Percentiles rank a stretch among this genome's conserved stretches.
These are phyloP conservation scores for Belgica antarctica DNA, from an alignment of 2,888 invertebrate species.

Conservation along the genomic window DNA sequence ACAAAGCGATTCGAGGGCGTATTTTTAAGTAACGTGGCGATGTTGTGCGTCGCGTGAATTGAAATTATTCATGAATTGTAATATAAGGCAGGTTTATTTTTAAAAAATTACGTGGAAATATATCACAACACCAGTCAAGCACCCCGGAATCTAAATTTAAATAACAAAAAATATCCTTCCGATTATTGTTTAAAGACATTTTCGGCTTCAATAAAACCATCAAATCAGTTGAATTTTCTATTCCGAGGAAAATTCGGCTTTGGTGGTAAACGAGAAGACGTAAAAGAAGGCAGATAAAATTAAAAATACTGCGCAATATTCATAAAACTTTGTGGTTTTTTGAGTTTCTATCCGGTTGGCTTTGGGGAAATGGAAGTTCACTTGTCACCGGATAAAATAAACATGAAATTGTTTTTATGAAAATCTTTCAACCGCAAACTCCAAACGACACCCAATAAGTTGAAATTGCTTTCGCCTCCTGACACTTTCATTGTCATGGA, in stretches of 20 bases:
- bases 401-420: constrained; percentile 39
- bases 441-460: constrained; percentile 18
- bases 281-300: background rate
- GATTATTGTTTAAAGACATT: no score
- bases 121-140: no score
- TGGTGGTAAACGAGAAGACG: background rate
- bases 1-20: no score
- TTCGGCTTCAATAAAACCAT: background rate
- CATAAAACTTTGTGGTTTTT: constrained; percentile 38
- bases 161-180: no score
- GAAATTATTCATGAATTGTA: no score
- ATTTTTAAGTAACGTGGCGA: no score
- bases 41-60: no score
- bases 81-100: no score
- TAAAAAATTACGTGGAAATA: no score
- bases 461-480: background rate
- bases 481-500: background rate
- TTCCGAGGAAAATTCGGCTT: background rate
- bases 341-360: no score
- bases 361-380: background rate
- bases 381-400: constrained; percentile 10
- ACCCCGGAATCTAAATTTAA: no score
- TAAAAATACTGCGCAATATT: constrained; percentile 29
- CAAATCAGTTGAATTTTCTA: constrained; percentile 1
- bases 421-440: constrained; percentile 31